Conservation (phyloP, 2,888 invertebrate genomes). For the Scelioninae gen. 1 region DNA sequence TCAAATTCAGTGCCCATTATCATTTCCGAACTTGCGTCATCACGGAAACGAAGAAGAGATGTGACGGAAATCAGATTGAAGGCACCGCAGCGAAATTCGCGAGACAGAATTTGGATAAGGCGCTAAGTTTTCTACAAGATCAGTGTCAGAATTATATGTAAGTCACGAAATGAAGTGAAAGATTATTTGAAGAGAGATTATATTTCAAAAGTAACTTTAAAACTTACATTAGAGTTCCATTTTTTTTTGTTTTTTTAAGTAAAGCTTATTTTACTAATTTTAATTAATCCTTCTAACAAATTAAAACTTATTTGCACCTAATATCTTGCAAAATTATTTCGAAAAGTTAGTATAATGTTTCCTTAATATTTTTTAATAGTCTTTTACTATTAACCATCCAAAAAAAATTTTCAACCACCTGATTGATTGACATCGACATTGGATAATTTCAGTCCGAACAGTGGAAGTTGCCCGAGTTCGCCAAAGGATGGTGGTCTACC, state of each 20-base stretch:
- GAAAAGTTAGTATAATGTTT: no score
- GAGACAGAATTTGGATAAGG: conserved; percentile 86
- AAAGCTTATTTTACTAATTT: no score
- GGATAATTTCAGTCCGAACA: conserved; percentile 84
- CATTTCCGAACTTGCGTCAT: conserved; percentile 87
- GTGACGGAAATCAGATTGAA: conserved; percentile 84
- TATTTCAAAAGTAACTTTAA: not conserved
- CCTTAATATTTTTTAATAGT: no score
- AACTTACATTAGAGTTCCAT: not conserved
- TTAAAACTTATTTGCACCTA: no score
- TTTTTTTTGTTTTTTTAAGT: no score
- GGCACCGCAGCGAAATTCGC: conserved; percentile 86
- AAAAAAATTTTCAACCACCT: not conserved
- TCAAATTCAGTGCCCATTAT: conserved; percentile 85
- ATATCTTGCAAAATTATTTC: no score
- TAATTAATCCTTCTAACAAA: no score
- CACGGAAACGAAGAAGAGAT: conserved; percentile 85
- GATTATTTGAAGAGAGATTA: not conserved
- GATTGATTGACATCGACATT: not conserved
- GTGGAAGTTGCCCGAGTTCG: conserved; percentile 84
- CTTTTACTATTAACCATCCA: not conserved
- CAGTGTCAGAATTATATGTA: conserved; percentile 87
- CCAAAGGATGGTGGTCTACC: conserved; percentile 73
- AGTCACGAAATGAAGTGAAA: conserved; percentile 74
- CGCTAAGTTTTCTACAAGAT: conserved; percentile 86